A percentile compares a stretch with the other conserved stretches of the same genome.
Evolutionary conservation across 1,140 invertebrate species (phyloP).

Genomic region (Zophobas morio): DNA sequence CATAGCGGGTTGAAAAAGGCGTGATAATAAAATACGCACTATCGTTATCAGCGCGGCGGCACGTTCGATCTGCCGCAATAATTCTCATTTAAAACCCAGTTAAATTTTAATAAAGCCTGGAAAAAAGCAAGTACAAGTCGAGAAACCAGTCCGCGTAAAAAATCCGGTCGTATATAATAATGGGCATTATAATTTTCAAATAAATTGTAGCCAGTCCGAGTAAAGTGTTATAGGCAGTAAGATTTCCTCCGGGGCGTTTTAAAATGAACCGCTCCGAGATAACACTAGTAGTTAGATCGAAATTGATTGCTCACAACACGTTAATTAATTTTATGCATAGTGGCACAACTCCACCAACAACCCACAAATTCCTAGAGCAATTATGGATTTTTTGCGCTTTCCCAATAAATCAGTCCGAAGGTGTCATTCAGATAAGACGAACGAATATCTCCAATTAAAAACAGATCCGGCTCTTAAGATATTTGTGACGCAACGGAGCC

Average conservation of each 20-base stretch:
- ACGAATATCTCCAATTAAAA: no score
- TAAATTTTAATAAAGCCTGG: not conserved
- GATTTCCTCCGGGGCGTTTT: conserved; percentile 24
- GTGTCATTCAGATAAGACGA: no score
- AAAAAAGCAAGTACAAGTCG: not conserved
- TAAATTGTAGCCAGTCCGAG: conserved; percentile 15
- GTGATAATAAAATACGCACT: not conserved
- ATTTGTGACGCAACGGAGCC: no score
- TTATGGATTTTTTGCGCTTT: no score
- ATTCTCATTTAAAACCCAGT: not conserved
- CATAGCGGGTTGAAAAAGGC: no score
- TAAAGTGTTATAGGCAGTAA: conserved; percentile 27
- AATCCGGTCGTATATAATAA: conserved; percentile 8
- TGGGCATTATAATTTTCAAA: conserved; percentile 30
- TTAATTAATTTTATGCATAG: conserved; percentile 23
- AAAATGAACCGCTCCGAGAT: conserved; percentile 10
- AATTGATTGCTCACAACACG: conserved; percentile 20
- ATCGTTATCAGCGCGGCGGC: not conserved
- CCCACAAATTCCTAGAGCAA: no score
- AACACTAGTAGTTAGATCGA: conserved; percentile 30
- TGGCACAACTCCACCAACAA: not conserved
- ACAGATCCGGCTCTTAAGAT: no score
- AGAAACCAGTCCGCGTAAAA: conserved; percentile 13
- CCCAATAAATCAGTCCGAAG: no score
- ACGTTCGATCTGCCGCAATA: not conserved